Evolutionary conservation across 1,140 invertebrate genomes (phyloP).

Genomic region (Vanessa atalanta): DNA sequence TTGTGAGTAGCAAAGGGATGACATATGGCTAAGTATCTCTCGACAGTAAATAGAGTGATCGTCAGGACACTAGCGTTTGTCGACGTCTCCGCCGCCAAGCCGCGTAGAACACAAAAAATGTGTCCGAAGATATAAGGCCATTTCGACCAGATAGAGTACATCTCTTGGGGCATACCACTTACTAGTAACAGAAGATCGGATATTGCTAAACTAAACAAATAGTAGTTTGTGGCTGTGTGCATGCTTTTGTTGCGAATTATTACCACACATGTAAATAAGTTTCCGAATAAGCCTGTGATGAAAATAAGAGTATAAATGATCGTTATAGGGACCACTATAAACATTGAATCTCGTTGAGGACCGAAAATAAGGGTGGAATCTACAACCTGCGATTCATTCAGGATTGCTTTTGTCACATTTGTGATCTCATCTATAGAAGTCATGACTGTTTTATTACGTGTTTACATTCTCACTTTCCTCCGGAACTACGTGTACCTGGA

Average conservation of each 20-base stretch:
- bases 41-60: slow-evolving; percentile 90
- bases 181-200: slow-evolving; percentile 94
- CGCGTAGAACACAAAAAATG: slow-evolving; percentile 91
- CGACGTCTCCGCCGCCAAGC: slow-evolving; percentile 92
- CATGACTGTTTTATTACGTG: background rate
- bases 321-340: slow-evolving; percentile 89
- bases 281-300: slow-evolving; percentile 92
- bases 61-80: slow-evolving; percentile 96
- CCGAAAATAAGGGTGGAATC: slow-evolving; percentile 66
- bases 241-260: slow-evolving; percentile 95
- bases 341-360: slow-evolving; percentile 84
- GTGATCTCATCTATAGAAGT: slow-evolving; percentile 3
- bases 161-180: slow-evolving; percentile 90
- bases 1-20: slow-evolving; percentile 90
- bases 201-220: slow-evolving; percentile 95
- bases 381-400: slow-evolving; percentile 41
- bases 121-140: slow-evolving; percentile 94
- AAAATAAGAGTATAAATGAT: slow-evolving; percentile 93
- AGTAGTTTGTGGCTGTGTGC: slow-evolving; percentile 96
- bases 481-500: background rate
- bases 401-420: slow-evolving; percentile 41
- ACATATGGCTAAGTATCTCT: slow-evolving; percentile 90
- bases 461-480: background rate
- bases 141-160: slow-evolving; percentile 92
- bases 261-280: slow-evolving; percentile 95